Evolutionary conservation across 2,797 vertebrate species (phyloP).

Genomic region (Poecilia picta): DNA sequence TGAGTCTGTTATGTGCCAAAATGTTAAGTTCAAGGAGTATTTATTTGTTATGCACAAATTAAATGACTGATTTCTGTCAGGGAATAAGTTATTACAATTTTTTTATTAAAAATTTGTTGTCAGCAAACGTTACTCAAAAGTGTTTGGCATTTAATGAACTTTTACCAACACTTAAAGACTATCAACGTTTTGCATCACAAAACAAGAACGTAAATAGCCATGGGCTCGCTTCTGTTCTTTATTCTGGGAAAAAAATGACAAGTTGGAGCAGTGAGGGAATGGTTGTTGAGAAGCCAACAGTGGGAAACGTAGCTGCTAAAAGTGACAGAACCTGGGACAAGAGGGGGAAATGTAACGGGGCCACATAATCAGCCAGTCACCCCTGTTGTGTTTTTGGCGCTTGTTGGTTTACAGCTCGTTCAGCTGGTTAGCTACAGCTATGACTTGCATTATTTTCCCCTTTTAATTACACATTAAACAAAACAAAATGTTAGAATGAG

Average conservation of each 20-base stretch:
- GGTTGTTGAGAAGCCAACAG: neutral
- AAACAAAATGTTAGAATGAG: accelerated
- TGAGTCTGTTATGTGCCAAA: neutral
- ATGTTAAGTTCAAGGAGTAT: neutral
- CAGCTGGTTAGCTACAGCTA: constrained; percentile 27
- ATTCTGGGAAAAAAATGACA: neutral
- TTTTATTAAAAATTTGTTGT: neutral
- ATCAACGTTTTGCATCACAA: neutral
- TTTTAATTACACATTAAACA: neutral
- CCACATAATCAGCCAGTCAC: neutral
- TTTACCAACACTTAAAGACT: neutral
- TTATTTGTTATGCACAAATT: neutral
- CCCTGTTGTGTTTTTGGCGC: constrained; percentile 43
- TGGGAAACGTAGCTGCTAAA: neutral
- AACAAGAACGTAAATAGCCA: neutral
- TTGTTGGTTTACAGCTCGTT: constrained; percentile 40
- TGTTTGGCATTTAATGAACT: neutral
- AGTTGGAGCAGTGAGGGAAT: neutral
- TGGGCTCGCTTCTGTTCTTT: neutral
- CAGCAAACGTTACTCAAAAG: neutral
- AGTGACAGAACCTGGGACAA: neutral
- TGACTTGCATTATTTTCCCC: constrained; percentile 35
- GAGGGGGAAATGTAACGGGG: neutral
- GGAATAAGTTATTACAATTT: neutral
- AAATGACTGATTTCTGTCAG: neutral